A percentile compares a stretch with the other conserved stretches of the same genome.
phyloP scores from a whole-genome alignment of 2,888 invertebrate species.

The Callyntrura sp. region DNA sequence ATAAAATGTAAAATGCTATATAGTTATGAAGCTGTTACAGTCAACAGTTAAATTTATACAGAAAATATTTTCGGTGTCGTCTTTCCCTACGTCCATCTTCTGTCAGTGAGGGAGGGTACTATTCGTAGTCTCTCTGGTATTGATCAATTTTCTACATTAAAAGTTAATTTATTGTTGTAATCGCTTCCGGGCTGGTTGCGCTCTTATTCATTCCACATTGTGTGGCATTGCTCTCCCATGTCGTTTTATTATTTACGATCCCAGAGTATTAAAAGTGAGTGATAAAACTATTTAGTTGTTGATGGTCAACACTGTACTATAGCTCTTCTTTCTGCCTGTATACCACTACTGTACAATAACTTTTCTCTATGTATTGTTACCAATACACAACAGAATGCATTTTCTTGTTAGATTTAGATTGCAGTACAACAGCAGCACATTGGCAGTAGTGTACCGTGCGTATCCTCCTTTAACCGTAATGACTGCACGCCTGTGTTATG shows the following conservation, averaged over 20 bases:
- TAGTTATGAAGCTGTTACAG: background rate
- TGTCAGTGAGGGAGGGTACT: too few relatives aligned
- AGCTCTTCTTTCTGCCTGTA: background rate
- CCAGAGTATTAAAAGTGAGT: background rate
- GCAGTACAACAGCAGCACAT: too few relatives aligned
- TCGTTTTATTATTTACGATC: background rate
- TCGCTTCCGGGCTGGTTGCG: slow-evolving; percentile 31
- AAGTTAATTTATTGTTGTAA: slow-evolving; percentile 24
- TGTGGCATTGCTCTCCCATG: background rate
- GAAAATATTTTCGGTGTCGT: background rate
- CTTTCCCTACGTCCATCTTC: background rate
- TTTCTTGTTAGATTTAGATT: slow-evolving; percentile 32
- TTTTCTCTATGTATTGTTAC: background rate
- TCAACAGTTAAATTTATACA: background rate
- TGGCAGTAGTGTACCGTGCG: background rate
- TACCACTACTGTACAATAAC: background rate
- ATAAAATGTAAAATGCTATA: background rate
- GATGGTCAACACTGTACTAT: background rate
- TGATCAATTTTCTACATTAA: background rate
- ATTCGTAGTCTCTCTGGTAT: background rate
- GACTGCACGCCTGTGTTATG: background rate
- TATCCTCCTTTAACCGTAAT: background rate
- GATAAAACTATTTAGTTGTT: background rate
- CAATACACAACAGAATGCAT: slow-evolving; percentile 41
- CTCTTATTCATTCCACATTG: background rate